Evolutionary conservation across 2,888 invertebrate species (phyloP), one percentile per base, ranked within the genome.

Genomic region (Campopleginae sp.): DNA sequence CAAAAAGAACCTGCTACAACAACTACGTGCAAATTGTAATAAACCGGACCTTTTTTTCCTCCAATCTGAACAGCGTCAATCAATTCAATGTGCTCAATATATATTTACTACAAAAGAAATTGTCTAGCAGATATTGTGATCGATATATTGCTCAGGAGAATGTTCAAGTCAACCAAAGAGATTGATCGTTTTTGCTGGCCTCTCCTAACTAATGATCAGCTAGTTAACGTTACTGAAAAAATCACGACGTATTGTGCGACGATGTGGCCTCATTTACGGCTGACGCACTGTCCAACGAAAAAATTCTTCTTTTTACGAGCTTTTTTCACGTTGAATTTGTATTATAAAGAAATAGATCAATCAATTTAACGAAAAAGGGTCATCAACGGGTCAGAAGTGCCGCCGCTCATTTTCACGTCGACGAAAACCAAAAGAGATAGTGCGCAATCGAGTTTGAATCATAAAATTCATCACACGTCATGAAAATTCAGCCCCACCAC

Each of bases 71-170:
- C 68, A 61, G 46, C 70, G 48, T 74, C 74, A 23, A 23, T 66
- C 66, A 68, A 33, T 42, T 71, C 71, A 65, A 38, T 66, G 63
- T 80, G 63, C 44, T 54, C 38, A 12, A 66, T 68, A 76, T 66
- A 63, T 27, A 12, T 80, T 58, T 74, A 72, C 77, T 65, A 82
- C 63, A 82, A 72, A 71, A 82, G 54, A 58, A 66, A 76, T 42
- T 42, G 80, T 76, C 58, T 81, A 61, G 58, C 23, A 48, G 61
- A 48, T 61, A 27, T 70, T 75, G 38, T 33, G 38, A 68, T 48
- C 48, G 46, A 46, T 51, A 80, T 58, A 58, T 75, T 44, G 23
- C 7, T 48, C 27, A 70, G 44, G 48, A 61, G 31, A 19, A 61
- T 33, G 14, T 68, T 33, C 17, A 17, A 17, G 42, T 71, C 51